These are phyloP conservation scores for Chaetogeoica ovagalla DNA, from an alignment of 2,888 invertebrate species.

Conservation along the genomic window DNA sequence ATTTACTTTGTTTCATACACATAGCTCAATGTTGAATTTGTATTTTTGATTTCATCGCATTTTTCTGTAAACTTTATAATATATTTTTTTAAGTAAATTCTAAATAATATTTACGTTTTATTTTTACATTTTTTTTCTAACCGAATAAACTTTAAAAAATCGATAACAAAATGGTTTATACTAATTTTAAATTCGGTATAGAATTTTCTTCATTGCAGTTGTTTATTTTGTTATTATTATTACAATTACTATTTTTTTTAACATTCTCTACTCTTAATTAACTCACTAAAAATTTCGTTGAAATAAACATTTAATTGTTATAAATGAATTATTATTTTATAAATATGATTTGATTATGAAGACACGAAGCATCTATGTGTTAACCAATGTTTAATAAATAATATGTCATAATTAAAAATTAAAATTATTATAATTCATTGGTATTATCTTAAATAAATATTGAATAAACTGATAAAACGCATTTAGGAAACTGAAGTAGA, in stretches of 20 bases:
- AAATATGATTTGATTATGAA: no score
- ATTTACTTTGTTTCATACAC: conserved; percentile 5
- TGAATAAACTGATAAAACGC: no score
- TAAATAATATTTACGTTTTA: neutral
- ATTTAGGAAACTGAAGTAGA: no score
- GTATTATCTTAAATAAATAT: no score
- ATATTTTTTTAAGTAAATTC: neutral
- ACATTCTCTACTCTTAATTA: no score
- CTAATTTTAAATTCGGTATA: neutral
- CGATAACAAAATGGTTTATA: neutral
- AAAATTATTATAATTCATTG: no score
- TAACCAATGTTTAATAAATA: no score
- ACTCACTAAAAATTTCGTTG: no score
- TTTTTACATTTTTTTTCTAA: neutral
- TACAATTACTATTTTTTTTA: neutral
- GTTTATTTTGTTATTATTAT: neutral
- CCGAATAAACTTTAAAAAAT: neutral
- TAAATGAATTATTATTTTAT: no score
- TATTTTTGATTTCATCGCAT: neutral
- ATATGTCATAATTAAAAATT: no score
- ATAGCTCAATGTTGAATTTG: neutral
- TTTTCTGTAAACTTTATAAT: conserved; percentile 11
- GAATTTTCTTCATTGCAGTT: neutral
- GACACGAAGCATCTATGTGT: no score
- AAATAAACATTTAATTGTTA: no score